Evolutionary conservation across 2,888 invertebrate species (phyloP).

Genomic region (Stramonita haemastoma): DNA sequence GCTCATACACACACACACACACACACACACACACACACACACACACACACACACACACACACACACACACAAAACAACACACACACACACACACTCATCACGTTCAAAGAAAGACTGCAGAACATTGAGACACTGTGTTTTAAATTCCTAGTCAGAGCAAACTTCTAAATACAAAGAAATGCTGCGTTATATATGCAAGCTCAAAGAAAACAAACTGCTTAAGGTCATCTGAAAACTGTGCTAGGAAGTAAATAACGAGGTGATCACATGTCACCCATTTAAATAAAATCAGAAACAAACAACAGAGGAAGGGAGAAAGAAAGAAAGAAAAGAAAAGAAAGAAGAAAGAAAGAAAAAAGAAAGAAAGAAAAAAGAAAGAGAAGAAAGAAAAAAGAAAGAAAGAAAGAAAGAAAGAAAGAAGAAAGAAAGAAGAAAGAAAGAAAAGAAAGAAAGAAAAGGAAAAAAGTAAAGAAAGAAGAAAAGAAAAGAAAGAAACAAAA

Average conservation of each 20-base stretch:
- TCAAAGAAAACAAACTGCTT: neutral
- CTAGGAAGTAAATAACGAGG: too few relatives aligned
- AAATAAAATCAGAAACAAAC: neutral
- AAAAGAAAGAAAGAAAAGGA: neutral
- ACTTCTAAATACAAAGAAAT: neutral
- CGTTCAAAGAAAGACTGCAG: too few relatives aligned
- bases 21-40: too few relatives aligned
- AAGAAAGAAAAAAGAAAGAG: neutral
- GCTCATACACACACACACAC: too few relatives aligned
- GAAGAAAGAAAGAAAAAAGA: neutral
- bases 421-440: neutral
- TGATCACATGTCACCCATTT: neutral
- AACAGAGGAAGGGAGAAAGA: neutral
- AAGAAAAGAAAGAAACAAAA: neutral
- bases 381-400: neutral
- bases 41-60: too few relatives aligned
- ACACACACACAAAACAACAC: too few relatives aligned
- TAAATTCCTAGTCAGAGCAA: neutral
- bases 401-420: neutral
- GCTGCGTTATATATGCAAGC: neutral
- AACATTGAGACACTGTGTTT: neutral
- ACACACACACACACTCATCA: too few relatives aligned
- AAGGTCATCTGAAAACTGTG: neutral
- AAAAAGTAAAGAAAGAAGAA: neutral
- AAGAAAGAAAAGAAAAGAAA: neutral